phyloP scores from a whole-genome alignment of 1,140 invertebrate species.

The Druon quercuslanigerum region DNA sequence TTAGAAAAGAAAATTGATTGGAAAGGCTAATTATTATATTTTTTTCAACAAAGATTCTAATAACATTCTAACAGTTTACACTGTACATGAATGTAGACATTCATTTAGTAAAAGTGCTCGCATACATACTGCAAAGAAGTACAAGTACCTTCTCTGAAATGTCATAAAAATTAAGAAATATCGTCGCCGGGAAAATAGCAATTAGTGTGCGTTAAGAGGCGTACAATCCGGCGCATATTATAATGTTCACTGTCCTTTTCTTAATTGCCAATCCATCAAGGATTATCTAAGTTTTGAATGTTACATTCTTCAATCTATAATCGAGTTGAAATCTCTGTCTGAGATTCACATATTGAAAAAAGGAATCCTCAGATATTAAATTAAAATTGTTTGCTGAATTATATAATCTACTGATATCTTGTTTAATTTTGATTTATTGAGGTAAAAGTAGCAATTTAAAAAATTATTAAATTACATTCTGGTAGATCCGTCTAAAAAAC shows the following conservation, averaged over 20 bases:
- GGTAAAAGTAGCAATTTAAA: too few relatives aligned
- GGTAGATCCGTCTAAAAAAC: too few relatives aligned
- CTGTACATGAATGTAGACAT: not conserved
- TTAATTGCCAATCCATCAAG: conserved; percentile 31
- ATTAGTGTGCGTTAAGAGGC: conserved; percentile 43
- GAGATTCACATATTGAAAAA: too few relatives aligned
- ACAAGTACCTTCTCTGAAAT: conserved; percentile 41
- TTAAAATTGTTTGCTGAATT: too few relatives aligned
- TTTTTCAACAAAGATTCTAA: not conserved
- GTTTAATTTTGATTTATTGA: too few relatives aligned
- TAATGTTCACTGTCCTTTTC: conserved; percentile 12
- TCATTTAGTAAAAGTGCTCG: conserved; percentile 11
- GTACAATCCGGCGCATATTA: conserved; percentile 31
- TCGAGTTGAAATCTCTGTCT: not conserved
- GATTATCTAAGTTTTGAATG: not conserved
- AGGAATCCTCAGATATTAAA: too few relatives aligned
- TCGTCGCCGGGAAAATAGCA: conserved; percentile 35
- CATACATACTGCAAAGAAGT: not conserved
- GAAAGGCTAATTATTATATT: conserved; percentile 25
- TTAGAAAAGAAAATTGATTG: not conserved
- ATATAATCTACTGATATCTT: too few relatives aligned
- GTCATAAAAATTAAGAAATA: conserved; percentile 54
- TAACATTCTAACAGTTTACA: conserved; percentile 10
- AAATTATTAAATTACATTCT: too few relatives aligned
- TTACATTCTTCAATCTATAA: not conserved